Base-by-base conservation (phyloP, 2,888 invertebrate species). In the Diloba caeruleocephala region DNA sequence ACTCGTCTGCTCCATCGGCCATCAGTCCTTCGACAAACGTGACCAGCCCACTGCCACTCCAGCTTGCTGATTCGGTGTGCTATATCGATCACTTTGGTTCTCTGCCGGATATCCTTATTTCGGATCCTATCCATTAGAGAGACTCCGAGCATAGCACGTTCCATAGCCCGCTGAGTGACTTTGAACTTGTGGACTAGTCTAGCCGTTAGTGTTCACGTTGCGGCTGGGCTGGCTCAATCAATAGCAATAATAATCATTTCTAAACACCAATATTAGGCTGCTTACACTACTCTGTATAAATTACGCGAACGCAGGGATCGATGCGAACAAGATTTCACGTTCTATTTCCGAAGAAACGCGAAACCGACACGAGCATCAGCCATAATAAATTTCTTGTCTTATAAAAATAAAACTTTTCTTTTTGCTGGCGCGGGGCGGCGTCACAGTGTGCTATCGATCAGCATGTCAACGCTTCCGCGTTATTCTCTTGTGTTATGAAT, bases 341-440 rank as follows among this genome's bases (percentile, higher is more conserved):
- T 89, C 86, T 87, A 87, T 89, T 89, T 88, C 87, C 87, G 88
- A 89, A 88, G 87, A 85, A 89, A 88, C 88, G 87, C 88, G 88
- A 89, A 89, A 87, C 89, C 86, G 87, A 88, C 90, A 84, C 89
- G 83, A 87, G 87, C 90, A 89, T 89, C 88, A 85, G 87, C 89
- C 82, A 85, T 90, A 90, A 92, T 92, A 91, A 90, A 91, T 92
- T 91, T 90, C 90, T 91, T 89, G 90, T 92, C 90, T 91, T 92
- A 92, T 90, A 92, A 92, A 92, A 92, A 91, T 91, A 91, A 91
- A 91, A 92, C 84, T 91, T 92, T 91, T 91, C 89, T 90, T 92
- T 92, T 90, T 88, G 88, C 83, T 82, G 81, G 81, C 83, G 83
- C 80, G 83, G 80, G 82, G 84, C 84, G 82, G 83, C 58, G 79